Evolutionary conservation across 2,797 vertebrate genomes (phyloP).

Genomic region (Enteromius afrohamiltoni): DNA sequence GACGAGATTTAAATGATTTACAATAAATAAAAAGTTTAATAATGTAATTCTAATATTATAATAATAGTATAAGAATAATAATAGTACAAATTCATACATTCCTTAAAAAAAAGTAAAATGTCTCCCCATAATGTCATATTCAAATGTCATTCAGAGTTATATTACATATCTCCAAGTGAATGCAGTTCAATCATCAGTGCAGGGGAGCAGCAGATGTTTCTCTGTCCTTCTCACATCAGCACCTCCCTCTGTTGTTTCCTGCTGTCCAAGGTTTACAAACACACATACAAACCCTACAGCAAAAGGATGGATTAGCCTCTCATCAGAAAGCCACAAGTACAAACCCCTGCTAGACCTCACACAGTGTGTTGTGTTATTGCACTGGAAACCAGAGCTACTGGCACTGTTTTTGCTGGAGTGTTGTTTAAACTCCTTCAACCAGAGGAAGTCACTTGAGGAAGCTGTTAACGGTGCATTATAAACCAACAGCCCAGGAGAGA

Average conservation of each 20-base stretch:
- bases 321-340: conserved; percentile 1
- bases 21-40: neutral
- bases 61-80: neutral
- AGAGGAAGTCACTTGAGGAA: conserved; percentile 17
- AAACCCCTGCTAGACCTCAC: conserved; percentile 5
- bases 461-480: neutral
- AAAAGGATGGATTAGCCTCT: conserved; percentile 35
- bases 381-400: conserved; percentile 6
- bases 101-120: neutral
- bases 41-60: neutral
- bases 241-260: conserved; percentile 45
- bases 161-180: neutral
- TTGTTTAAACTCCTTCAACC: conserved; percentile 16
- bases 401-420: neutral
- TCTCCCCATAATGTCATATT: neutral
- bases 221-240: conserved; percentile 37
- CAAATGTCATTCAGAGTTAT: conserved; percentile 8
- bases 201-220: conserved; percentile 32
- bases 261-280: conserved; percentile 58
- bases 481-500: neutral
- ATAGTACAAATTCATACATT: neutral
- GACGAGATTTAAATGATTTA: neutral
- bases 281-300: conserved; percentile 13
- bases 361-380: conserved; percentile 15
- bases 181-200: neutral